Evolutionary conservation across 1,140 invertebrate species (phyloP), one percentile per base, ranked within the genome.

Genomic region (Papilio helenus): DNA sequence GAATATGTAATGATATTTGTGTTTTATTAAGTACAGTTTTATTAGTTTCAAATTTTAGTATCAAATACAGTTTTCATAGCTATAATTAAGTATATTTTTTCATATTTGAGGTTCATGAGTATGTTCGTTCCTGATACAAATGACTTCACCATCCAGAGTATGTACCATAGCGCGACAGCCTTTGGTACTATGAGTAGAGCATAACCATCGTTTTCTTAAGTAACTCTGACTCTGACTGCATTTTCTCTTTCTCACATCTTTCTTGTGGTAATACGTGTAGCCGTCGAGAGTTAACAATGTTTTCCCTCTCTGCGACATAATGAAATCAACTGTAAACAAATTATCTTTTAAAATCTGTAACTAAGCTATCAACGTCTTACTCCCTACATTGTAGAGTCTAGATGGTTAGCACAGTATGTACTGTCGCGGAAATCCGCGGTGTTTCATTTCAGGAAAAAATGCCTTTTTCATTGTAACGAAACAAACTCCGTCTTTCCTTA

Each of bases 111-210:
- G 85, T 46, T 12, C 51, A 26, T 90, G 89, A n/a, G 81, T 85
- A 39, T 91, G 89, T 7, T 82, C 79, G 26, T 89, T 87, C 65
- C 82, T 87, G 9, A 81, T 74, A 0, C 55, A 39, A 51, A 89
- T 79, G 20, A 88, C 84, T 12, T 61, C 78, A n/a, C 87, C 80
- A 44, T 87, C 82, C 7, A 86, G 16, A 0, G 90, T 91, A 44
- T 87, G 85, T 51, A 92, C 79, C 12, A 83, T 80, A 2, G 89
- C 90, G 23, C 82, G 84, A 76, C 91, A 93, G 1, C 89, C 89
- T 77, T 84, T 84, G 16, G 68, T 80, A 58, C 82, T 79, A 68
- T 90, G 82, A 0, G 90, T 89, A 0, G 90, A 90, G 79, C 91
- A 93, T 2, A 86, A 79, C 91, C 91, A 92, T 71, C 86, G 80